Base-by-base conservation (phyloP, 1,140 invertebrate genomes). In the Pseudomyrmex pallidus region DNA sequence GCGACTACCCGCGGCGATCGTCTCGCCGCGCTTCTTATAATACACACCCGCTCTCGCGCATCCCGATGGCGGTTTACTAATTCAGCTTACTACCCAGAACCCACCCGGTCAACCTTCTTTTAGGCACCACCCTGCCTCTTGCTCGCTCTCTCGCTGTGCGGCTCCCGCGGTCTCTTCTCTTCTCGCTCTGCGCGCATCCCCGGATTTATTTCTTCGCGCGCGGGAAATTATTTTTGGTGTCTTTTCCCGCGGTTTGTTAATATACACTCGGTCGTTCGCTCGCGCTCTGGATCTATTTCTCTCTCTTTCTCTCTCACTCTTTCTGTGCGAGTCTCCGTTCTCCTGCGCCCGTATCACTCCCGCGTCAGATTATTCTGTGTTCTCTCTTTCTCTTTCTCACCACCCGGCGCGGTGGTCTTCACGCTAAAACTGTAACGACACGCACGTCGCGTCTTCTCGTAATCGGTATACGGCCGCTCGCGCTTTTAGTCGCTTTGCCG, bases 171-270 rank as follows among this genome's bases (percentile, higher is more conserved):
- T 12, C 56, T 63, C 59, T 56, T 52, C 74, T 82, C 74, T 74
- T 64, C 83, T 74, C 50, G 62, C 76, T 54, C 76, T 80, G 66
- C 70, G 25, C 67, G 52, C 80, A 66, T 57, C 78, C 85, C 84
- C 92, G 90, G 80, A 93, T 93, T 93, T 93, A 94, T 93, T 93
- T 93, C 92, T 92, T 92, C 91, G 48, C 91, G 35, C 91, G 91
- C 89, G 90, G 90, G 90, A 93, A 35, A 94, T 94, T 94, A 94
- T 94, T 94, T 94, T 94, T 93, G 93, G 93, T 93, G 93, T 92
- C 93, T 94, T 94, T 94, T 94, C 92, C 88, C 92, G 91, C 91
- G 90, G 91, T 92, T 92, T 93, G 91, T 92, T 93, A 93, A 93
- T 93, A 93, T 86, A 85, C 82, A 57, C 85, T 72, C 78, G 77